phyloP scores from a whole-genome alignment of 2,888 invertebrate species.

The Luperina testacea region DNA sequence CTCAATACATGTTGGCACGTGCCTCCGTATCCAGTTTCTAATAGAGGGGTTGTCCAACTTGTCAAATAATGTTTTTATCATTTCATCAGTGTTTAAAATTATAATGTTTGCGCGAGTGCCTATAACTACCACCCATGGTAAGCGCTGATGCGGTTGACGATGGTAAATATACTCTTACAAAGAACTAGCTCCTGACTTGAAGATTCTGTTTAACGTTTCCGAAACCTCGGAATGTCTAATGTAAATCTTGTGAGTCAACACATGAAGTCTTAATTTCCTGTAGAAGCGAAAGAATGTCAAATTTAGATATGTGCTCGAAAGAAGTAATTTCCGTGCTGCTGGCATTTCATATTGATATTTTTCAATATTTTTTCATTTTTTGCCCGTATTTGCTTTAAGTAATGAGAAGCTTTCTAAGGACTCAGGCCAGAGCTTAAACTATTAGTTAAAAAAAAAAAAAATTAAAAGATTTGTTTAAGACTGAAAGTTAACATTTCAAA shows the following conservation, averaged over 20 bases:
- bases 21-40: neutral
- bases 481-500: neutral
- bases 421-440: neutral
- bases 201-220: neutral
- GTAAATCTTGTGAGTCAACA: neutral
- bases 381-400: neutral
- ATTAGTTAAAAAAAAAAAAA: no score
- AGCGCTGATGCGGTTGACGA: neutral
- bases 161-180: neutral
- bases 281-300: neutral
- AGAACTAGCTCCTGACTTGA: neutral
- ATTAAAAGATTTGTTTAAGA: no score
- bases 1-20: neutral
- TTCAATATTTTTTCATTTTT: neutral
- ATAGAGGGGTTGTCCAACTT: neutral
- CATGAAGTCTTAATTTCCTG: slow-evolving; percentile 30
- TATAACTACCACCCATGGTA: neutral
- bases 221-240: neutral
- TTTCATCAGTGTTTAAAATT: neutral
- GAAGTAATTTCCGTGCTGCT: slow-evolving; percentile 4
- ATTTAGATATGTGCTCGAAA: slow-evolving; percentile 3
- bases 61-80: neutral
- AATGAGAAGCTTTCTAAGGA: neutral
- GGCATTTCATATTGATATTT: neutral
- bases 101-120: neutral